Evolutionary conservation across 2,797 vertebrate species (phyloP), one percentile per base, ranked within the genome.

Genomic region (Siniperca obscura): DNA sequence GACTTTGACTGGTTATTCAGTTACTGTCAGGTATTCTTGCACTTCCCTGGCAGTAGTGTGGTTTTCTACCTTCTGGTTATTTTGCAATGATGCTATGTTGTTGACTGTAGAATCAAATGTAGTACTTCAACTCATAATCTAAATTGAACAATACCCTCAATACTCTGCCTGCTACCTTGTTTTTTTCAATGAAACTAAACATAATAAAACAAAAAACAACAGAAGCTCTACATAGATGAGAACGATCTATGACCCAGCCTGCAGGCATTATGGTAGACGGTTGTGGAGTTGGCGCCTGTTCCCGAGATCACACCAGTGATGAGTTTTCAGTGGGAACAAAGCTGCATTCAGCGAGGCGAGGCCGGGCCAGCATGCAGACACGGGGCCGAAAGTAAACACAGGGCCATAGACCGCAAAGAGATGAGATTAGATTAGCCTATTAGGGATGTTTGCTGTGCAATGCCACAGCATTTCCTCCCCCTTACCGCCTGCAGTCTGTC

Each of bases 351-450:
- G 86, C 44, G 78, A 89, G 87, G 83, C 88, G 68, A 87, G 80
- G 89, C 90, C 55, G 34, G 74, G 86, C 87, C 90, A 52, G 89
- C 73, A 44, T 67, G 87, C 92, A 92, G 92, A 91, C 93, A 93
- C 91, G 66, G 90, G 93, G 91, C 89, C 62, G 85, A 95, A 94
- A 93, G 94, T 96, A 95, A 96, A 96, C 95, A 95, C 89, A 84
- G 86, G 85, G 80, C 87, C 85, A 85, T 72, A 66, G 91, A 92
- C 93, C 83, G 88, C 94, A 90, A 89, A 90, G 91, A 93, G 90
- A 94, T 95, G 89, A 84, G 92, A 94, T 95, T 94, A 96, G 95
- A 95, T 95, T 95, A 94, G 89, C 88, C 90, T 92, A 90, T 94
- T 95, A 94, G 93, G 86, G 95, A 94, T 94, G 94, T 94, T 95